Evolutionary conservation across 2,888 invertebrate genomes (phyloP).

Genomic region (Chrysomela aeneicollis): DNA sequence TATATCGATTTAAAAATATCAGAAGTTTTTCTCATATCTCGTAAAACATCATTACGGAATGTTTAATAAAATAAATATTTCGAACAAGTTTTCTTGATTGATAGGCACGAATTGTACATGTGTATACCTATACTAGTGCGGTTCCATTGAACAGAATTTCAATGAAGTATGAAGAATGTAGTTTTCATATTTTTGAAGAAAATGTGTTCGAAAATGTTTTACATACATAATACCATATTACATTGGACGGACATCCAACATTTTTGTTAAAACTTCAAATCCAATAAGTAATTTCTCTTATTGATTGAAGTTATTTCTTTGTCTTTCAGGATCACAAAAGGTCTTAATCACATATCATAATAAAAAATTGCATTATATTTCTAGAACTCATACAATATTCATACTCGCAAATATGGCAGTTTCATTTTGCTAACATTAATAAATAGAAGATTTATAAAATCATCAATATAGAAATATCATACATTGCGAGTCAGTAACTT

Average conservation of each 20-base stretch:
- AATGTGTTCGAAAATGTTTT: conserved; percentile 19
- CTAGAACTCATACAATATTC: not conserved
- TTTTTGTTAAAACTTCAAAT: conserved; percentile 14
- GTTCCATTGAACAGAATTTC: not conserved
- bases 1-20: not conserved
- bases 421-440: not conserved
- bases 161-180: not conserved
- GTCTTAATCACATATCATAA: not conserved
- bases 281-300: not conserved
- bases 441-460: not conserved
- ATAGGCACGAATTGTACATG: not conserved
- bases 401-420: conserved; percentile 1
- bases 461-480: not conserved
- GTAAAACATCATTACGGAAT: not conserved
- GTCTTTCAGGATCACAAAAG: not conserved
- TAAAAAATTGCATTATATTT: not conserved
- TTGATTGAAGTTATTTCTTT: not conserved
- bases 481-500: not conserved
- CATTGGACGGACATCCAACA: conserved; percentile 46
- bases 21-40: not conserved
- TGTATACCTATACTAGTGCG: conserved; percentile 28
- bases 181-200: conserved; percentile 12
- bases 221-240: conserved; percentile 18
- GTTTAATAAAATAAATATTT: not conserved
- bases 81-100: not conserved